Evolutionary conservation across 2,797 vertebrate species (phyloP), one percentile per base, ranked within the genome.

Genomic region (Neoniphon sammara): DNA sequence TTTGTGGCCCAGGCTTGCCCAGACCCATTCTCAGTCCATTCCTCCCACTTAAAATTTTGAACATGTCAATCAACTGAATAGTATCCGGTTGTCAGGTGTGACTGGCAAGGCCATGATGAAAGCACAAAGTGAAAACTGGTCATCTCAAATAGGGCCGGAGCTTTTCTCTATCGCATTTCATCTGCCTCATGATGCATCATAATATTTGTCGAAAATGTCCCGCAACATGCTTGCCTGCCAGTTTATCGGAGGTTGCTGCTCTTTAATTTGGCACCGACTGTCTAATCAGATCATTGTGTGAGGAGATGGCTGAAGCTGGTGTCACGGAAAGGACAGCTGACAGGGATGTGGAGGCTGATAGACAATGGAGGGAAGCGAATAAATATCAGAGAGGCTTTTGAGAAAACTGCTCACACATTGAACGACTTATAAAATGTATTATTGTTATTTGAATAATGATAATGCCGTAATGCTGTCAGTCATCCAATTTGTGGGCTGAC

Each of bases 251-350:
- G 85, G 89, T 89, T 88, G 87, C 73, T 78, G 81, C 82, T 87
- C 81, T 91, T 85, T 91, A 89, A 91, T 90, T 89, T 88, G 83
- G 80, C 81, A 86, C 82, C 77, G 77, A 68, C 78, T 76, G 82
- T 82, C 88, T 90, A 92, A 92, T 90, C 87, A 89, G 89, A 91
- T 92, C 80, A 87, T 31, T 83, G 82, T 85, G 85, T 78, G 86
- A 85, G 72, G 66, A 77, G 86, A 87, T 81, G 85, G 72, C 84
- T 88, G 81, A 76, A 68, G n/a, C 75, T 50, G 78, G 82, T 85
- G 88, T 88, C 84, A 87, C 62, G 80, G 74, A 87, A 86, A 90
- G 82, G 87, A 87, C 87, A 82, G 62, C 74, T 79, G 77, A 80
- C 80, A 81, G 77, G 58, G 73, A 85, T 79, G 56, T 58, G 4